These are phyloP conservation scores for Acrocephalus scirpaceus DNA, from an alignment of 2,797 vertebrate species.

Conservation along the genomic window DNA sequence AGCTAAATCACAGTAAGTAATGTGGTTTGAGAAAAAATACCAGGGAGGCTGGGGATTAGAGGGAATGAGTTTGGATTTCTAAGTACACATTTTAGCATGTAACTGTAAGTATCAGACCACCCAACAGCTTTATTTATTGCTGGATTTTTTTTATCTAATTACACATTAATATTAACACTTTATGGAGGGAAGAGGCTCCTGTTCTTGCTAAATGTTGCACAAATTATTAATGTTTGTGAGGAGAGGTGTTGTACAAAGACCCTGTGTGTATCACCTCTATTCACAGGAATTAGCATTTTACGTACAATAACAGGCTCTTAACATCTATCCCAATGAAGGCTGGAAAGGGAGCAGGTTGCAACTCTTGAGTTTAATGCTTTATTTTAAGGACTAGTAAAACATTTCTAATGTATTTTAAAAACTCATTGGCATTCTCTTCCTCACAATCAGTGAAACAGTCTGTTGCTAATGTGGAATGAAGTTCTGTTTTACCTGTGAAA, in stretches of 20 bases:
- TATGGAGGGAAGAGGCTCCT: not conserved
- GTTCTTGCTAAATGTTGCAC: not conserved
- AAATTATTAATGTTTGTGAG: not conserved
- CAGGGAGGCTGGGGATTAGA: not conserved
- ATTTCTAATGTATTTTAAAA: not conserved
- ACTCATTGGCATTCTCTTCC: not conserved
- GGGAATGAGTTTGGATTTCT: not conserved
- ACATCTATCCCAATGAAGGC: not conserved
- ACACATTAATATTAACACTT: not conserved
- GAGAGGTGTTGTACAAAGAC: not conserved
- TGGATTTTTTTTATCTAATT: not conserved
- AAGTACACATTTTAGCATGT: not conserved
- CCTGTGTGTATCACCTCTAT: not conserved
- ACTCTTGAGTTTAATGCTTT: not conserved
- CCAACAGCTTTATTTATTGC: not conserved
- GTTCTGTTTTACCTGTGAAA: not conserved
- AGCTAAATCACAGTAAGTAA: not conserved
- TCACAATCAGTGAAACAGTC: not conserved
- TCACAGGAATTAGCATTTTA: not conserved
- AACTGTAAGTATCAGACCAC: not conserved
- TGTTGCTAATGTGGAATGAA: not conserved
- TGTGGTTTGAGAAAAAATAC: not conserved
- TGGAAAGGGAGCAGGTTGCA: not conserved
- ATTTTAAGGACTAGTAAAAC: not conserved
- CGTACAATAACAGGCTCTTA: not conserved